Base-by-base conservation (phyloP, 1,140 invertebrate species). In the Neodiprion pinetum region DNA sequence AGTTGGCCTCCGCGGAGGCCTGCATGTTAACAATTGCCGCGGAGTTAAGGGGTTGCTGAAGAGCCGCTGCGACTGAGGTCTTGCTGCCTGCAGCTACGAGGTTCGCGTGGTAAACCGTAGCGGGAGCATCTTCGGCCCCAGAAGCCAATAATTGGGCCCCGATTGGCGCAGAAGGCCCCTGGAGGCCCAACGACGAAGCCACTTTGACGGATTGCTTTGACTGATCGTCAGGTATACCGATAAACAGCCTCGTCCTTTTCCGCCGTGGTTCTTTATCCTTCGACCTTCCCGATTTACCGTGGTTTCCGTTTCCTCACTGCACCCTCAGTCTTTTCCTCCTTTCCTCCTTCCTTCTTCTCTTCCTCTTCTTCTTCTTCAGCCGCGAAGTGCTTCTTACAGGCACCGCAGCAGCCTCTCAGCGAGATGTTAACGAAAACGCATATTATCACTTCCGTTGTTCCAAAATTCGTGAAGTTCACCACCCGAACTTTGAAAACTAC, bases 11-110 rank as follows among this genome's bases (percentile, higher is more conserved):
- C 82, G 92, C 91, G 88, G 92, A 92, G 87, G 90, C 89, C 91
- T 94, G 93, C 93, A 94, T 94, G 90, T 92, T 93, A 88, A 91
- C 90, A 85, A 91, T 91, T 88, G 92, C 92, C 80, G 85, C 84
- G 77, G 87, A 83, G 80, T 86, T 86, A 28, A 87, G 83, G 75
- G 86, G 87, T 80, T 87, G 86, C 72, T 88, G 87, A 68, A 88
- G 81, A 70, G 84, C 86, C 82, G 85, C 83, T 74, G 83, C 83
- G 76, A 87, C 84, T 85, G 83, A 82, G 80, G 80, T 82, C 80
- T 87, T 89, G 80, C 81, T 86, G 81, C 87, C 87, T 40, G 28
- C 28, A 83, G 87, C 82, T 88, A 88, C 80, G 82, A 88, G 83
- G 81, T 88, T 88, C 71, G 86, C 87, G 85, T 88, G 86, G 77